Base-by-base conservation (phyloP, 2,113 vertebrate species). In the Cyphomyrus plagiostoma region DNA sequence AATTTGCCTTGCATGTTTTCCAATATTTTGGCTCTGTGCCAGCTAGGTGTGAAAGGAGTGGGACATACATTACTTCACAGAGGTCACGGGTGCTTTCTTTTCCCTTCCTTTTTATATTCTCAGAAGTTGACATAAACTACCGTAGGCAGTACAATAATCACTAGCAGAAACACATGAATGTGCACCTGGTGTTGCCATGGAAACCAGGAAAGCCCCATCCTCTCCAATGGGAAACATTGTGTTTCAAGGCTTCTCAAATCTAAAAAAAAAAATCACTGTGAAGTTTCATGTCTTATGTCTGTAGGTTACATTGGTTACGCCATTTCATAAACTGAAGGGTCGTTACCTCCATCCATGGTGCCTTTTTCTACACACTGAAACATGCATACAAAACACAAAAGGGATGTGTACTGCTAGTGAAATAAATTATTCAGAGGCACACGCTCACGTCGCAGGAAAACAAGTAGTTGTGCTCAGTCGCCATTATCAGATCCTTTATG, bases 181-280 rank as follows among this genome's bases (percentile, higher is more conserved):
- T 89, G 77, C 86, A 89, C 88, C 89, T 91, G 89, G 30, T 26
- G 91, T 93, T 92, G 88, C 91, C 89, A 93, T 92, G 91, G 91
- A 87, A 87, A 92, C 93, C 82, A 53, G 89, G 58, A 91, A 77
- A 88, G 52, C 87, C 87, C 87, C 46, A n/a, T 88, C 21, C 21
- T 45, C 5, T 66, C 5, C 56, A 35, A 39, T 62, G 87, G 56
- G 56, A 46, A 88, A 45, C 42, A n/a, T 23, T 42, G 35, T 15
- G 17, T n/a, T 50, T 21, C 35, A 42, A 58, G 53, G 15, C 56
- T 46, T 56, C 49, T 86, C 11, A 53, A 39, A 52, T 19, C 49
- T 50, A 53, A 86, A 86, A 26, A 26, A 62, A 62, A 10, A 7
- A n/a, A n/a, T 86, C 7, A 35, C 49, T 45, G 49, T 52, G 49